Evolutionary conservation across 2,113 vertebrate genomes (phyloP).

Genomic region (Syrrhaptes paradoxus): DNA sequence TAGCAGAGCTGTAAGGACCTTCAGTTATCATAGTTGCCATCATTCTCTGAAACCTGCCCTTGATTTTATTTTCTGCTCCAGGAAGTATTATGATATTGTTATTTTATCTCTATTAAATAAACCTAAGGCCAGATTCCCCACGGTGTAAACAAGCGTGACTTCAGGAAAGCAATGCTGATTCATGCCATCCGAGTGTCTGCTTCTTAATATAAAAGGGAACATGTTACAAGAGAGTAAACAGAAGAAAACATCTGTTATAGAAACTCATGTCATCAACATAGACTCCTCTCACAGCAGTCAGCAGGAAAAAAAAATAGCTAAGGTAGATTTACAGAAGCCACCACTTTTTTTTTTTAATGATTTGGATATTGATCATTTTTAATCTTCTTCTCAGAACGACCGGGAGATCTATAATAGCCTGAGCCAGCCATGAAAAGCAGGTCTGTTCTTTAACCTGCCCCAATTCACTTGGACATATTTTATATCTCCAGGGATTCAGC

Average conservation of each 20-base stretch:
- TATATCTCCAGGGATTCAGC: conserved; percentile 79
- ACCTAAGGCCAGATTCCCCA: background rate
- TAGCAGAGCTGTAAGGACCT: background rate
- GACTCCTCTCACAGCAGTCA: background rate
- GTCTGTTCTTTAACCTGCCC: conserved; percentile 74
- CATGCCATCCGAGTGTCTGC: background rate
- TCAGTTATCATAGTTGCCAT: background rate
- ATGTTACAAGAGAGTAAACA: background rate
- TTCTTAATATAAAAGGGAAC: background rate
- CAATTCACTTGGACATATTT: conserved; percentile 78
- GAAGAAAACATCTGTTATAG: conserved; percentile 5
- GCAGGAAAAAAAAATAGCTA: background rate
- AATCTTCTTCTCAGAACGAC: conserved; percentile 70
- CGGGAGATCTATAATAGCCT: conserved; percentile 63
- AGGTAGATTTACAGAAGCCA: conserved; percentile 66
- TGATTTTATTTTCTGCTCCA: conserved; percentile 32
- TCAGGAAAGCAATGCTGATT: conserved; percentile 12
- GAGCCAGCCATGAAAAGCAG: conserved; percentile 60
- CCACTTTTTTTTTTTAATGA: conserved; percentile 63
- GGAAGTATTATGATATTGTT: conserved; percentile 3
- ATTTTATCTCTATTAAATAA: conserved; percentile 24
- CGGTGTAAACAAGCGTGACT: background rate
- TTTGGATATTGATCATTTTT: conserved; percentile 79
- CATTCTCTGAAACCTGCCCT: background rate
- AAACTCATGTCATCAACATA: background rate